A percentile compares a stretch with the other conserved stretches of the same genome.
phyloP scores from a whole-genome alignment of 2,113 vertebrate species.

The Petaurus breviceps region DNA sequence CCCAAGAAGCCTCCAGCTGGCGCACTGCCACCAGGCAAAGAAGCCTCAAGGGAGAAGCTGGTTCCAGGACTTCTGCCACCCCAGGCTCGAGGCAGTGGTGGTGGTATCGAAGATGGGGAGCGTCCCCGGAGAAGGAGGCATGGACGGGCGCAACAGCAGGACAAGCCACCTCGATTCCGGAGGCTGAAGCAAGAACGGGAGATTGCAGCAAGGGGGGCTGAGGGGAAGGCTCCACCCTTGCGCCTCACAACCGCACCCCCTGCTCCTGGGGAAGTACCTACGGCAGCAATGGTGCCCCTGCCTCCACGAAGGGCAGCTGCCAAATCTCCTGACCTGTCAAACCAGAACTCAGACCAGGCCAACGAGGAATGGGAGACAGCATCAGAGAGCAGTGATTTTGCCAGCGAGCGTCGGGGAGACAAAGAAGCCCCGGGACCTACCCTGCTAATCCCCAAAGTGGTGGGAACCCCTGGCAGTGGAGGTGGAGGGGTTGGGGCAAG shows the following conservation, averaged over 20 bases:
- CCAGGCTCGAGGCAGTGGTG: conserved; percentile 58
- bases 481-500: conserved; percentile 77
- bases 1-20: conserved; percentile 77
- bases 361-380: conserved; percentile 97
- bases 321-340: conserved; percentile 94
- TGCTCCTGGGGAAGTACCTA: conserved; percentile 45
- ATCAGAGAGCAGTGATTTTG: conserved; percentile 95
- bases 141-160: conserved; percentile 92
- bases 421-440: conserved; percentile 77
- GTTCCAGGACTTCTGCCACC: conserved; percentile 69
- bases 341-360: conserved; percentile 96
- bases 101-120: conserved; percentile 84
- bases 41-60: conserved; percentile 73
- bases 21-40: conserved; percentile 84
- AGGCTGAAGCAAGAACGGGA: conserved; percentile 92
- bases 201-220: conserved; percentile 84
- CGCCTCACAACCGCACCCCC: background rate
- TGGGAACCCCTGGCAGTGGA: conserved; percentile 74
- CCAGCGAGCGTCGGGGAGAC: conserved; percentile 88
- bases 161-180: conserved; percentile 95
- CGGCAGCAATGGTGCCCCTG: background rate
- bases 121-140: conserved; percentile 89
- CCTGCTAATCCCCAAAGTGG: conserved; percentile 67
- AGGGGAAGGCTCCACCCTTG: conserved; percentile 64
- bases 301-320: conserved; percentile 82